phyloP scores from a whole-genome alignment of 2,888 invertebrate genomes.

The Ophion obscuratus region DNA sequence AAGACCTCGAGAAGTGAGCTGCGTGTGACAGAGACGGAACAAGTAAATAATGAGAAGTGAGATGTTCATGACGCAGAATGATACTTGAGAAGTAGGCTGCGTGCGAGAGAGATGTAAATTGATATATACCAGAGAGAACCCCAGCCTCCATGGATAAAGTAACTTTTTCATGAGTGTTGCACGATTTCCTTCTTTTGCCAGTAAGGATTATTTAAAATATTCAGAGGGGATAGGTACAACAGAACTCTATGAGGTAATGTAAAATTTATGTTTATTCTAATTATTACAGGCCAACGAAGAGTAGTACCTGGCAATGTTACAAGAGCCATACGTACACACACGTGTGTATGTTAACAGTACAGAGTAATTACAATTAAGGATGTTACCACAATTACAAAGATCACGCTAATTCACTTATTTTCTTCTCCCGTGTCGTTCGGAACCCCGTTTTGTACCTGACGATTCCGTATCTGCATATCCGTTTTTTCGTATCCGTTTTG shows the following conservation, averaged over 20 bases:
- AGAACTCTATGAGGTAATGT: constrained; percentile 80
- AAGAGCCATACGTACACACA: constrained; percentile 77
- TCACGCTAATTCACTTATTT: constrained; percentile 49
- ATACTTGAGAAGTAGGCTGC: too few species aligned
- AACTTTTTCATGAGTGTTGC: constrained; percentile 3
- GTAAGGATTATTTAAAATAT: constrained; percentile 35
- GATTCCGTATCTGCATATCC: too few species aligned
- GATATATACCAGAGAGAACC: too few species aligned
- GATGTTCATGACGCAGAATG: too few species aligned
- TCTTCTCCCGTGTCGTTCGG: too few species aligned
- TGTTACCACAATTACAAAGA: constrained; percentile 65
- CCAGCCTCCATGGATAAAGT: background rate
- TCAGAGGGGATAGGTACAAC: constrained; percentile 72
- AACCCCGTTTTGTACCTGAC: too few species aligned
- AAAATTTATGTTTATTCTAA: constrained; percentile 83
- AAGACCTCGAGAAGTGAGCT: too few species aligned
- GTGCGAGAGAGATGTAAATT: too few species aligned
- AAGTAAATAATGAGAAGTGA: too few species aligned
- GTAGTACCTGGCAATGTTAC: constrained; percentile 82
- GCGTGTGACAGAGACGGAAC: too few species aligned
- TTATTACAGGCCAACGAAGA: constrained; percentile 80
- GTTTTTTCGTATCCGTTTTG: too few species aligned
- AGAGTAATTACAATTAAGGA: constrained; percentile 63
- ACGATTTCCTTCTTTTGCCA: constrained; percentile 27
- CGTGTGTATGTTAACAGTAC: constrained; percentile 64